Conservation (phyloP, 2,888 invertebrate genomes). For the Rambutsinella grinnellia region DNA sequence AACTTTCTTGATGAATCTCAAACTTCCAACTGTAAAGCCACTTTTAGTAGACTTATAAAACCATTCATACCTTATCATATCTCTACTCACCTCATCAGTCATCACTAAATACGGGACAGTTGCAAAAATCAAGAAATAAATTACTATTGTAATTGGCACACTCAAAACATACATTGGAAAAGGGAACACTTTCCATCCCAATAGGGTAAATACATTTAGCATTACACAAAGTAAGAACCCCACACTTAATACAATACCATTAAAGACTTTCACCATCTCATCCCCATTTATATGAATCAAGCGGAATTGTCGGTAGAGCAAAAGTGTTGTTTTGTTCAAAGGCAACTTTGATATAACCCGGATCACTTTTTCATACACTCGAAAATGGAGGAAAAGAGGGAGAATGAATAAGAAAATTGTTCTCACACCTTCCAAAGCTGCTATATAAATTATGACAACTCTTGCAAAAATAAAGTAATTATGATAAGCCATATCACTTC, state of each 20-base stretch:
- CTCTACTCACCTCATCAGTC: neutral
- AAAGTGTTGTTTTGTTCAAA: too few relatives aligned
- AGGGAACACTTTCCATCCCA: slow-evolving; percentile 13
- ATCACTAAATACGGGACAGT: neutral
- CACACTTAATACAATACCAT: neutral
- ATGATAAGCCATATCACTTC: too few relatives aligned
- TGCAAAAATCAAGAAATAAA: neutral
- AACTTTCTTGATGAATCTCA: neutral
- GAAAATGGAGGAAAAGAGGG: too few relatives aligned
- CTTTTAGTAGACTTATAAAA: too few relatives aligned
- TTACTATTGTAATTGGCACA: neutral
- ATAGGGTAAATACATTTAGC: neutral
- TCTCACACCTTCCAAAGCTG: too few relatives aligned
- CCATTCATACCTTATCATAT: too few relatives aligned
- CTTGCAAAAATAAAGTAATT: too few relatives aligned
- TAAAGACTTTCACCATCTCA: neutral
- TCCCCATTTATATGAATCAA: neutral
- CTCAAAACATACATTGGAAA: neutral
- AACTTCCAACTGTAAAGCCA: too few relatives aligned
- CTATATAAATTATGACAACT: too few relatives aligned
- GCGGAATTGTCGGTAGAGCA: neutral
- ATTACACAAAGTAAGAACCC: neutral
- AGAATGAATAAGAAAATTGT: too few relatives aligned
- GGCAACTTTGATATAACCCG: too few relatives aligned
- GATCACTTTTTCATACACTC: too few relatives aligned